A percentile compares a stretch with the other conserved stretches of the same genome.
These are phyloP conservation scores for Elgaria multicarinata DNA, from an alignment of 2,113 vertebrate genomes.

Conservation along the genomic window DNA sequence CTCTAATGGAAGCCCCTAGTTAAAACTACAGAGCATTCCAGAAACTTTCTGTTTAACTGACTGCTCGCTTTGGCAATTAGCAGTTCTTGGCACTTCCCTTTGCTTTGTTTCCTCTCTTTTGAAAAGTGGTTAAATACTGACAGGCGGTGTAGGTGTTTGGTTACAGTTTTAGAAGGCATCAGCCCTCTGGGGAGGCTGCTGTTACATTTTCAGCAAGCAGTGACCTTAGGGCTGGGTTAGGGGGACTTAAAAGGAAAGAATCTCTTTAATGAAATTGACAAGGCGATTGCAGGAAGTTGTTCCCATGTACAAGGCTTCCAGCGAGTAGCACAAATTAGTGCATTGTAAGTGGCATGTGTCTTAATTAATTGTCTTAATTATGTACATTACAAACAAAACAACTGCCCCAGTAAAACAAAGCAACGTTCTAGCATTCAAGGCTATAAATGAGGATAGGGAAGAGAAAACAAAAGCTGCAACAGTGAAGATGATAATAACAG, in stretches of 20 bases:
- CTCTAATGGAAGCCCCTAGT: background rate
- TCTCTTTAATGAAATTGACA: slow-evolving; percentile 21
- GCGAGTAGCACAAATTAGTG: slow-evolving; percentile 2
- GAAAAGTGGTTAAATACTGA: slow-evolving; percentile 17
- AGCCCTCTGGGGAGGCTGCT: background rate
- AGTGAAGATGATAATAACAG: slow-evolving; percentile 4
- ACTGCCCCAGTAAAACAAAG: slow-evolving; percentile 44
- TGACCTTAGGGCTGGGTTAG: background rate
- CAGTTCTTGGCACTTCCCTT: slow-evolving; percentile 8
- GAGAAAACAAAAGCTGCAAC: slow-evolving; percentile 26
- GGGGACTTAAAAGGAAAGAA: background rate
- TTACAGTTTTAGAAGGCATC: slow-evolving; percentile 1
- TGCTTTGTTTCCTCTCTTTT: slow-evolving; percentile 24
- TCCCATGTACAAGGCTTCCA: background rate
- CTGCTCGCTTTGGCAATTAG: slow-evolving; percentile 10
- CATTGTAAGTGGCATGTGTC: background rate
- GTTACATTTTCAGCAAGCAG: slow-evolving; percentile 18
- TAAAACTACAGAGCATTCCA: background rate
- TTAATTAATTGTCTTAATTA: slow-evolving; percentile 47
- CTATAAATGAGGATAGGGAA: background rate
- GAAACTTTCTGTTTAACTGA: background rate
- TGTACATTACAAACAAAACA: slow-evolving; percentile 37
- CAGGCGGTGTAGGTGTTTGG: slow-evolving; percentile 12
- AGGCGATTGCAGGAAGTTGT: background rate
- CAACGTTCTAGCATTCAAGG: slow-evolving; percentile 39